Percentiles rank a stretch among this genome's conserved stretches.
phyloP scores from a whole-genome alignment of 2,113 vertebrate species.

The Neolamprologus hecqui region DNA sequence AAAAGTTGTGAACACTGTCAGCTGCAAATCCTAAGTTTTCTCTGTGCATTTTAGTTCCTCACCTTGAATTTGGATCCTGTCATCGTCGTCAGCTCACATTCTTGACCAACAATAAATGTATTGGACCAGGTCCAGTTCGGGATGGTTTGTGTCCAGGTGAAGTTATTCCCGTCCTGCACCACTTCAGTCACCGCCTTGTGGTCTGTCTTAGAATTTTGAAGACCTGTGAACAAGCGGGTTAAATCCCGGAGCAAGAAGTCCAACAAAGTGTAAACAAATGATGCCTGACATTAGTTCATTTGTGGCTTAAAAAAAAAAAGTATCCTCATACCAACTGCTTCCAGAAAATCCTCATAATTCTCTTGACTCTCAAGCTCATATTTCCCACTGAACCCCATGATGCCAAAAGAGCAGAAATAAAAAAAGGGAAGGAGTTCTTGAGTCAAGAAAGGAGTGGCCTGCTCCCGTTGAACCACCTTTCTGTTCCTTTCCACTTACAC shows the following conservation, averaged over 20 bases:
- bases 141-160: slow-evolving; percentile 78
- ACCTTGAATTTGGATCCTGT: slow-evolving; percentile 80
- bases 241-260: background rate
- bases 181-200: slow-evolving; percentile 80
- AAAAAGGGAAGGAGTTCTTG: background rate
- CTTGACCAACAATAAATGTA: slow-evolving; percentile 74
- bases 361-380: slow-evolving; percentile 78
- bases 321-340: slow-evolving; percentile 54
- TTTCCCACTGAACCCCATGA: slow-evolving; percentile 79
- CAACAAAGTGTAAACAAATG: background rate
- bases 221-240: slow-evolving; percentile 48
- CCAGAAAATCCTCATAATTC: slow-evolving; percentile 78
- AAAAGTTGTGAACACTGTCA: background rate
- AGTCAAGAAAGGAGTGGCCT: slow-evolving; percentile 36
- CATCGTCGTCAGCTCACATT: slow-evolving; percentile 78
- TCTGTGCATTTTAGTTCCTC: background rate
- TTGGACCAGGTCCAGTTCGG: slow-evolving; percentile 72
- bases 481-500: background rate
- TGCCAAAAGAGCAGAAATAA: background rate
- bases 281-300: background rate
- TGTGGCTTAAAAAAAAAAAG: background rate
- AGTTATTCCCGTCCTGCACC: slow-evolving; percentile 77
- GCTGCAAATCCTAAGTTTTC: background rate
- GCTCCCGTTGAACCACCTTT: background rate
- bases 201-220: slow-evolving; percentile 74